A percentile compares a stretch with the other conserved stretches of the same genome.
These are phyloP conservation scores for Papilio glaucus DNA, from an alignment of 1,140 invertebrate genomes.

Conservation along the genomic window DNA sequence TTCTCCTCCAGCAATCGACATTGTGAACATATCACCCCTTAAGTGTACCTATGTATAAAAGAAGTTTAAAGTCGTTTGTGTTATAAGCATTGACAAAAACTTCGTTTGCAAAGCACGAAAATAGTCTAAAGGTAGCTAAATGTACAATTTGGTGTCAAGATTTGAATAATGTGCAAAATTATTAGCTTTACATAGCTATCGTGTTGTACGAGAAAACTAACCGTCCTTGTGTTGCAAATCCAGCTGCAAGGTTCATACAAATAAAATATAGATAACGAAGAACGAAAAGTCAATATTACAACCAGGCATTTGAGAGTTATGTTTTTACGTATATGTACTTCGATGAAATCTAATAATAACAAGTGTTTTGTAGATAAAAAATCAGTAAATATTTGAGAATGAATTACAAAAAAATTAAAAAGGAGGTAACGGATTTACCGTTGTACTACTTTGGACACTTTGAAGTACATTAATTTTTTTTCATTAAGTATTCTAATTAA, in stretches of 20 bases:
- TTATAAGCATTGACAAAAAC: not conserved
- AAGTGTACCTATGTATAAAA: not conserved
- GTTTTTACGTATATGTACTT: not conserved
- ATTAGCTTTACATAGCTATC: conserved; percentile 8
- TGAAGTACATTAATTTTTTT: too few relatives aligned
- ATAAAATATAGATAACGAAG: conserved; percentile 11
- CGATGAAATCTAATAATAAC: too few relatives aligned
- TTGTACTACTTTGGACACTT: too few relatives aligned
- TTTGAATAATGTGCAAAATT: conserved; percentile 23
- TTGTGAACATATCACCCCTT: too few relatives aligned
- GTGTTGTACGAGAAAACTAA: conserved; percentile 17
- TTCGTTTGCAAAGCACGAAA: not conserved
- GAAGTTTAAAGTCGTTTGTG: not conserved
- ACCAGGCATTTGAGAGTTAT: not conserved
- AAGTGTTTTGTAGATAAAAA: too few relatives aligned
- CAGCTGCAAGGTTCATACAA: conserved; percentile 7
- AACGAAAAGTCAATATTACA: not conserved
- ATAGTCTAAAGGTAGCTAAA: not conserved
- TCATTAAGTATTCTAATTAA: too few relatives aligned
- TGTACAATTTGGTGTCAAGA: conserved; percentile 17
- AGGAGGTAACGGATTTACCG: too few relatives aligned
- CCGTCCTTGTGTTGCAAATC: conserved; percentile 22
- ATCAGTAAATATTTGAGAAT: too few relatives aligned
- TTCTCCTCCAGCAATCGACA: too few relatives aligned
- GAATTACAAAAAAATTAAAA: too few relatives aligned